Evolutionary conservation across 23 tunicate genomes (phyloP).

Genomic region (Halocynthia aurantium): DNA sequence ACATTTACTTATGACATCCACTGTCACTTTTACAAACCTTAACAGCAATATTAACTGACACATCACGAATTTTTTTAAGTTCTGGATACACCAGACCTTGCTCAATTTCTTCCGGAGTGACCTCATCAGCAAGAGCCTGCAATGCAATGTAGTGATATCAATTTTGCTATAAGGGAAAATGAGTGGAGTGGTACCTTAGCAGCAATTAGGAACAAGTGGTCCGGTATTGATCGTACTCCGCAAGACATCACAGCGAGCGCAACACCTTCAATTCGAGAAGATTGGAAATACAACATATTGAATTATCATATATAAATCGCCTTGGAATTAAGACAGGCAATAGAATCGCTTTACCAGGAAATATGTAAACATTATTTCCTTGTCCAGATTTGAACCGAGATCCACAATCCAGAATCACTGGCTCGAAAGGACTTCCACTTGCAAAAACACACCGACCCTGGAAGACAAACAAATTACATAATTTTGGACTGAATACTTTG

Average conservation of each 20-base stretch:
- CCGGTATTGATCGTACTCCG: slow-evolving; percentile 3
- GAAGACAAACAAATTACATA: neutral
- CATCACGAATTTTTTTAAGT: slow-evolving; percentile 13
- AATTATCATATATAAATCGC: neutral
- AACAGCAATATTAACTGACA: slow-evolving; percentile 16
- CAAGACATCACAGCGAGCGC: slow-evolving; percentile 24
- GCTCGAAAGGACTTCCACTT: slow-evolving; percentile 41
- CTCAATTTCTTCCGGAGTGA: slow-evolving; percentile 12
- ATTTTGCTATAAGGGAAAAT: neutral
- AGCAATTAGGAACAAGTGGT: slow-evolving; percentile 19
- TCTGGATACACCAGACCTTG: slow-evolving; percentile 21
- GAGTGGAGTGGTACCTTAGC: slow-evolving; percentile 10
- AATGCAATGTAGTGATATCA: neutral
- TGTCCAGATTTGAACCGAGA: slow-evolving; percentile 31
- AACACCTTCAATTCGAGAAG: slow-evolving; percentile 11
- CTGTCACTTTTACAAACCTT: slow-evolving; percentile 3
- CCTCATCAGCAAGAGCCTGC: slow-evolving; percentile 20
- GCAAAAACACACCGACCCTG: slow-evolving; percentile 45
- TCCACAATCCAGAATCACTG: slow-evolving; percentile 21
- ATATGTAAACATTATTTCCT: slow-evolving; percentile 53
- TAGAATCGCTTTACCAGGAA: slow-evolving; percentile 25
- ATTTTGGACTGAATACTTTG: neutral
- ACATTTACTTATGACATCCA: neutral
- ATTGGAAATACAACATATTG: neutral
- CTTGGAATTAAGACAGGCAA: neutral